phyloP scores from a whole-genome alignment of 2,888 invertebrate genomes.

The Philaethria dido region DNA sequence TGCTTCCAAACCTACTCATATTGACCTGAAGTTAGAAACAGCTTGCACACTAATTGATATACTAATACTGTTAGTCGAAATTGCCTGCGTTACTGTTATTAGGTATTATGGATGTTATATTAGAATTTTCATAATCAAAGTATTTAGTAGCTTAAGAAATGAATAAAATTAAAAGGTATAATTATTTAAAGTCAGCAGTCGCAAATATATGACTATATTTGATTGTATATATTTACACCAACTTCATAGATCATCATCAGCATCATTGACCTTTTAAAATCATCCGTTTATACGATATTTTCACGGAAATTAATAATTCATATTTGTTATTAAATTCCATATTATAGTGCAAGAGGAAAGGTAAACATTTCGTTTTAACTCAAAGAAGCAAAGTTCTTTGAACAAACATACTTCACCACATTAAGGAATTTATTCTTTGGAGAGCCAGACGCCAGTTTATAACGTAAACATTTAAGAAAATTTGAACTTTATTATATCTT shows the following conservation, averaged over 20 bases:
- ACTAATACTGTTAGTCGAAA: background rate
- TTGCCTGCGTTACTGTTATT: background rate
- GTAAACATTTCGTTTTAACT: slow-evolving; percentile 24
- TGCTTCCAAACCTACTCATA: background rate
- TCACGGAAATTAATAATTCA: background rate
- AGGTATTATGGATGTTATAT: background rate
- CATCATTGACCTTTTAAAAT: background rate
- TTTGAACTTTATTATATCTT: background rate
- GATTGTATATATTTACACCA: too few relatives aligned
- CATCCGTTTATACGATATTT: background rate
- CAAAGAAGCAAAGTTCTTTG: slow-evolving; percentile 27
- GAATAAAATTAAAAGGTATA: too few relatives aligned
- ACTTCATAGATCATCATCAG: too few relatives aligned
- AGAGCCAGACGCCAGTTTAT: slow-evolving; percentile 24
- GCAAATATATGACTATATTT: too few relatives aligned
- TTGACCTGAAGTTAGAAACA: slow-evolving; percentile 4
- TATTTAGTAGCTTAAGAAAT: too few relatives aligned
- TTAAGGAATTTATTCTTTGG: slow-evolving; percentile 31
- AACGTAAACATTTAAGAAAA: slow-evolving; percentile 19
- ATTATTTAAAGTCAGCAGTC: too few relatives aligned
- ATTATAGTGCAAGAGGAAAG: slow-evolving; percentile 5
- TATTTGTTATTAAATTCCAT: slow-evolving; percentile 4
- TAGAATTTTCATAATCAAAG: too few relatives aligned
- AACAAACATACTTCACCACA: slow-evolving; percentile 32
- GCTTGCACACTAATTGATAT: background rate